Evolutionary conservation across 2,797 vertebrate species (phyloP), one percentile per base, ranked within the genome.

Genomic region (Spatula clypeata): DNA sequence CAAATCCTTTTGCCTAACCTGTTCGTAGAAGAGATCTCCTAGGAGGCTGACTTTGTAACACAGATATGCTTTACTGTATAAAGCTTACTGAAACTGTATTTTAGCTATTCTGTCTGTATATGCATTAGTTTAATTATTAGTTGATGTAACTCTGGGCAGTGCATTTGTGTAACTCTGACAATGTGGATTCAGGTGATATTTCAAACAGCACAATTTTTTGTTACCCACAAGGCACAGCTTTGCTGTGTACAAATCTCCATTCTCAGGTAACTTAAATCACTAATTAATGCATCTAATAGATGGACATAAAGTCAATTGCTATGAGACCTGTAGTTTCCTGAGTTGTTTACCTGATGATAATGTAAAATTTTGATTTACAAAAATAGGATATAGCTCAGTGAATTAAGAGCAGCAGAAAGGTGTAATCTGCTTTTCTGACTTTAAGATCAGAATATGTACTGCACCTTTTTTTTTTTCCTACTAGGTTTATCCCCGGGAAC

Each of bases 81-180:
- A 53, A 26, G 20, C 31, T 54, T 79, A 45, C 64, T 66, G 38
- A 31, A n/a, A 58, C 11, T 36, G 31, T 7, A 5, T 53, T 60
- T 83, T 34, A 44, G n/a, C 69, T 70, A 7, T 5, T 23, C 64
- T 51, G 18, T 24, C 14, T 15, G 21, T 10, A 53, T 7, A 6
- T 42, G n/a, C 45, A 53, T 42, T 58, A 26, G 19, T 7, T 62
- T 32, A 32, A 18, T 55, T 2, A 0, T 26, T 20, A 38, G 19
- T 11, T 51, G 32, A 0, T 13, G 0, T 44, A 36, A 23, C 49
- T 67, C n/a, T 64, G 62, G 27, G 2, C 18, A 8, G 14, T 19
- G 15, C 5, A 4, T 38, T 32, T 31, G 77, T 31, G 34, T 49
- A 10, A 17, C 8, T 44, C 27, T 55, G 51, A 45, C 65, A 5